Conservation (phyloP, 2,888 invertebrate genomes). For the Apantesis nais region DNA sequence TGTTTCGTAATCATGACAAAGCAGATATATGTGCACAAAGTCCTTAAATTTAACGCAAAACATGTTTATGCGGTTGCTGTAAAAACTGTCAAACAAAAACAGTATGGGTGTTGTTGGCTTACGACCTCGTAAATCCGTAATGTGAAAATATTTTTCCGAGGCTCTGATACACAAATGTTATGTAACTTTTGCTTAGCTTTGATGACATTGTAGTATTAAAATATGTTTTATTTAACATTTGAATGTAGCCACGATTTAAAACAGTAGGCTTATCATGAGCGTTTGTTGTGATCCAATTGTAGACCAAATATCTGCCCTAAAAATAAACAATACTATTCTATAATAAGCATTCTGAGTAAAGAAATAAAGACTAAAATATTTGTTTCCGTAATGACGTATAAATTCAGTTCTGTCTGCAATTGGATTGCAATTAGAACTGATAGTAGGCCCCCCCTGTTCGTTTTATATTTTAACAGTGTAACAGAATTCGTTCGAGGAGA, state of each 20-base stretch:
- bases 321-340: no score
- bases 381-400: no score
- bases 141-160: slow-evolving; percentile 9
- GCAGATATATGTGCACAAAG: background rate
- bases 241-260: background rate
- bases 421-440: no score
- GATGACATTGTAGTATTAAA: background rate
- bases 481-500: background rate
- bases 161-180: slow-evolving; percentile 5
- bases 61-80: slow-evolving; percentile 14
- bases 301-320: no score
- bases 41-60: background rate
- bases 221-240: background rate
- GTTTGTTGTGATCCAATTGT: no score
- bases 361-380: no score
- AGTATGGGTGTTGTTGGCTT: slow-evolving; percentile 2
- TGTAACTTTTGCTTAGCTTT: background rate
- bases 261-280: no score
- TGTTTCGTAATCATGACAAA: background rate
- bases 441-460: no score
- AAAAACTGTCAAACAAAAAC: slow-evolving; percentile 31
- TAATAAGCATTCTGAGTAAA: no score
- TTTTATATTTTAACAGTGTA: background rate
- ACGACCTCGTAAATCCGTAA: slow-evolving; percentile 10
- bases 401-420: no score